Evolutionary conservation across 2,888 invertebrate species (phyloP).

Genomic region (Conchocele bisecta): DNA sequence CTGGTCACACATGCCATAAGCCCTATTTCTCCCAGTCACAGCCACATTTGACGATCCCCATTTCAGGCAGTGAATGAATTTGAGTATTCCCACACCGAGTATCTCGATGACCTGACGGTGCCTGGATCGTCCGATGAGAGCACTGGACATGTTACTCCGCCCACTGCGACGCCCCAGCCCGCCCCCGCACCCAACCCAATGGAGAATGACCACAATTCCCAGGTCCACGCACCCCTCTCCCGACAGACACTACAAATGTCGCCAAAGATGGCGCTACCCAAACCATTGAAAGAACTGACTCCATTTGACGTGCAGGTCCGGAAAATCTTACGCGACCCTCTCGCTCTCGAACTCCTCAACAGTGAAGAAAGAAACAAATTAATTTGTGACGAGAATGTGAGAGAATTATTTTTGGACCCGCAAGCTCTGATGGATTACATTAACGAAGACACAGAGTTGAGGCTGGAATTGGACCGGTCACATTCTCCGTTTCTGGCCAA

Average conservation of each 20-base stretch:
- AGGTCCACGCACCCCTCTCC: not conserved
- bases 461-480: conserved; percentile 29
- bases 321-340: conserved; percentile 45
- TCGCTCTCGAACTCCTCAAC: conserved; percentile 42
- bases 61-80: conserved; percentile 45
- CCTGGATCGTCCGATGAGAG: no score
- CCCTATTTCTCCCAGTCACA: no score
- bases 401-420: conserved; percentile 32
- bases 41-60: no score
- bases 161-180: no score
- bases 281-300: conserved; percentile 17
- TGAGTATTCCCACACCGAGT: conserved; percentile 38
- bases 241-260: not conserved
- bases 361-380: conserved; percentile 29
- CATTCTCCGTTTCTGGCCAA: conserved; percentile 22
- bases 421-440: conserved; percentile 35
- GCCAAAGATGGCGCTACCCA: not conserved
- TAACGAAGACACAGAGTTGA: conserved; percentile 40
- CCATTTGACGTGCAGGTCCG: conserved; percentile 36
- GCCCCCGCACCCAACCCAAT: no score
- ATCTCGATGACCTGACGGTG: conserved; percentile 40
- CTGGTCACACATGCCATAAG: no score
- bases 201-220: no score
- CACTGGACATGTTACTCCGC: no score
- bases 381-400: conserved; percentile 10